Conservation (phyloP, 1,140 invertebrate species). For the Mylabris phalerata region DNA sequence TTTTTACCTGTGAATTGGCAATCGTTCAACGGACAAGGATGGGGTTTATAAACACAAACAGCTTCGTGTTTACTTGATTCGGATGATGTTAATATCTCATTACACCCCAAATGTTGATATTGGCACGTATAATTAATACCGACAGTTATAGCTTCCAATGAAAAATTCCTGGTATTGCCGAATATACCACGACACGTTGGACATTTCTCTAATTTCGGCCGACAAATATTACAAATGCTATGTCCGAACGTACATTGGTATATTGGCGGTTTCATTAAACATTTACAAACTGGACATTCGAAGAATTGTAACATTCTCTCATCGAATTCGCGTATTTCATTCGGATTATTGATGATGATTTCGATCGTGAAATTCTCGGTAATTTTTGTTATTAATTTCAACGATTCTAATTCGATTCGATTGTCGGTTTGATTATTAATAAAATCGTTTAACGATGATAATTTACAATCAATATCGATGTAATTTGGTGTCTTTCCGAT, state of each 20-base stretch:
- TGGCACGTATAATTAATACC: constrained; percentile 27
- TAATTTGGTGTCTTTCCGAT: constrained; percentile 24
- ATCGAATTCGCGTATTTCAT: constrained; percentile 14
- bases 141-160: constrained; percentile 58
- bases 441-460: constrained; percentile 20
- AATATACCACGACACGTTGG: constrained; percentile 69
- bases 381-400: constrained; percentile 21
- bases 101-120: constrained; percentile 30
- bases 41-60: constrained; percentile 28
- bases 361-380: constrained; percentile 22
- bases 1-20: constrained; percentile 20
- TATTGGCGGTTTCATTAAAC: constrained; percentile 68
- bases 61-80: constrained; percentile 29
- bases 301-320: constrained; percentile 28
- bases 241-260: constrained; percentile 73
- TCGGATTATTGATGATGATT: constrained; percentile 22
- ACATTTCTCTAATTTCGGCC: constrained; percentile 57
- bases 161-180: constrained; percentile 66
- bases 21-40: constrained; percentile 27
- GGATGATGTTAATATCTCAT: constrained; percentile 15
- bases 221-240: constrained; percentile 66
- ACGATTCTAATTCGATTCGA: constrained; percentile 22
- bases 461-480: constrained; percentile 24
- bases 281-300: constrained; percentile 70
- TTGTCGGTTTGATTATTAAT: background rate